Conservation (phyloP, 2,888 invertebrate genomes). For the Plusia festucae region DNA sequence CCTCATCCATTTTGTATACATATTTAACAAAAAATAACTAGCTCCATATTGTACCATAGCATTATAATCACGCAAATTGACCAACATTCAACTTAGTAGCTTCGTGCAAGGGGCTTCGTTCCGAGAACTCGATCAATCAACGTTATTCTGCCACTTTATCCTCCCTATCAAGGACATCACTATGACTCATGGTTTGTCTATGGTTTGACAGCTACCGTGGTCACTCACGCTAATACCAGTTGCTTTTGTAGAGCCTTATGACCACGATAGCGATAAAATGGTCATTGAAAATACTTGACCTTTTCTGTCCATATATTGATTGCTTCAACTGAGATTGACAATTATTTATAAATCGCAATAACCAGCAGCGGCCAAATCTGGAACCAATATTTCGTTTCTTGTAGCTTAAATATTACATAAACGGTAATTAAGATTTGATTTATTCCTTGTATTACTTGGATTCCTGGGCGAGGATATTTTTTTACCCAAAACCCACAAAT, state of each 20-base stretch:
- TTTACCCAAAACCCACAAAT: too few relatives aligned
- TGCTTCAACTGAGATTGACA: too few relatives aligned
- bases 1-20: too few relatives aligned
- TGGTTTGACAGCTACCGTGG: constrained; percentile 29
- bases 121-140: constrained; percentile 38
- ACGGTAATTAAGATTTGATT: too few relatives aligned
- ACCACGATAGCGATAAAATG: constrained; percentile 5
- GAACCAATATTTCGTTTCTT: too few relatives aligned
- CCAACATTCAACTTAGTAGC: background rate
- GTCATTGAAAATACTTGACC: constrained; percentile 11
- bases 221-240: constrained; percentile 25
- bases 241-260: constrained; percentile 11
- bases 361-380: too few relatives aligned
- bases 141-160: constrained; percentile 24
- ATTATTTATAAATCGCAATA: too few relatives aligned
- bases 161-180: constrained; percentile 27
- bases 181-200: constrained; percentile 20
- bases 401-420: too few relatives aligned
- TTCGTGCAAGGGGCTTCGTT: constrained; percentile 5
- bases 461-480: too few relatives aligned
- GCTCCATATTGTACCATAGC: too few relatives aligned
- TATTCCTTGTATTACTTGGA: too few relatives aligned
- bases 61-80: background rate
- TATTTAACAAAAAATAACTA: too few relatives aligned
- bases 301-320: background rate